Evolutionary conservation across 1,140 invertebrate species (phyloP).

Genomic region (Luehdorfia chinensis): DNA sequence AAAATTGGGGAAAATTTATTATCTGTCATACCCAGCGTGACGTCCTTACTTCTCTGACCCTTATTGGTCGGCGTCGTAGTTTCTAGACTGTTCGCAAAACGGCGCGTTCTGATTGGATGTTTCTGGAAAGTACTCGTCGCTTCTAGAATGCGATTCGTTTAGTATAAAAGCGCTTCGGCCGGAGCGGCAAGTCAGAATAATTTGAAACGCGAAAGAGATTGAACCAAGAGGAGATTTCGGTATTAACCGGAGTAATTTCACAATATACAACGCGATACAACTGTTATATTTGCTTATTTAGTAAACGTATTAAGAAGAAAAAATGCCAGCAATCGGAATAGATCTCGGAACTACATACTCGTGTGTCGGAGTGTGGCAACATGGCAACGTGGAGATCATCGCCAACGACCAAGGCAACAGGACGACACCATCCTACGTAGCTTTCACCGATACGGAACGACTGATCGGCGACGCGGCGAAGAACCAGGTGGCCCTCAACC

Average conservation of each 20-base stretch:
- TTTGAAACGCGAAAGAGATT: constrained; percentile 51
- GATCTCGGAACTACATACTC: constrained; percentile 92
- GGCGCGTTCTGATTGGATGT: constrained; percentile 34
- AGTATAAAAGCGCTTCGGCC: constrained; percentile 38
- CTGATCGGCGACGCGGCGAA: constrained; percentile 11
- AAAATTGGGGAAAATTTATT: too few relatives aligned
- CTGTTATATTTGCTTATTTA: constrained; percentile 17
- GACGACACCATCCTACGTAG: constrained; percentile 92
- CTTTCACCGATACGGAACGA: constrained; percentile 74
- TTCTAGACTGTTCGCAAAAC: constrained; percentile 9
- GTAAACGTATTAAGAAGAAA: constrained; percentile 17
- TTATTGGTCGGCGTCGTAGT: too few relatives aligned
- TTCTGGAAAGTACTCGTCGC: constrained; percentile 20
- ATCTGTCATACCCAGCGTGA: too few relatives aligned
- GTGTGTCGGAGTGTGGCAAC: constrained; percentile 91
- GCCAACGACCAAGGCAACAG: constrained; percentile 96
- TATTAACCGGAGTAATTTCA: constrained; percentile 39
- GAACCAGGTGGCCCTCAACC: constrained; percentile 14
- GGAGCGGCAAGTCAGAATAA: constrained; percentile 51
- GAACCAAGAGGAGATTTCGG: constrained; percentile 41
- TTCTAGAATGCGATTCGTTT: constrained; percentile 43
- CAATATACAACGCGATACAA: too few relatives aligned
- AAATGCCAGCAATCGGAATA: constrained; percentile 85
- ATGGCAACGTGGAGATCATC: constrained; percentile 96
- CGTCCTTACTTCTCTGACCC: too few relatives aligned